Evolutionary conservation across 2,113 vertebrate species (phyloP).

Genomic region (Sialia sialis): DNA sequence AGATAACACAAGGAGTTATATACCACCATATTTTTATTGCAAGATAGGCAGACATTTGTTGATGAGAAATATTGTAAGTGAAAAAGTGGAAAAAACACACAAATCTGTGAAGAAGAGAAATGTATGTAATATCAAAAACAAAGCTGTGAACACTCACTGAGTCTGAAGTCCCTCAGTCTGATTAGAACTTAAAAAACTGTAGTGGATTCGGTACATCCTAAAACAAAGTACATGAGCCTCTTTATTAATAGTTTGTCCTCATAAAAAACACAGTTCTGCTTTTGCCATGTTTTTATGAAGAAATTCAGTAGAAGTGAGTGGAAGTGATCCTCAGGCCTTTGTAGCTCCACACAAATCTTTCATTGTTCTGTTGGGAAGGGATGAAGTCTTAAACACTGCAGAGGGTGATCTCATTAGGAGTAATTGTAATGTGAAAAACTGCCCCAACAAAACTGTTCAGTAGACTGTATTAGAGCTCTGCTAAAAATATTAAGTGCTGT

Average conservation of each 20-base stretch:
- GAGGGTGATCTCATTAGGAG: constrained; percentile 51
- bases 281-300: not conserved
- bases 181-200: not conserved
- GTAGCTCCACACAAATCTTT: constrained; percentile 20
- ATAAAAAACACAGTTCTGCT: not conserved
- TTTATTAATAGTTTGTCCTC: not conserved
- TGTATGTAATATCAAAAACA: not conserved
- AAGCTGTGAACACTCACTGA: not conserved
- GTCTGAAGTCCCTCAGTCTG: not conserved
- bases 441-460: not conserved
- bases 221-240: not conserved
- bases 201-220: not conserved
- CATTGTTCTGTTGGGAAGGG: not conserved
- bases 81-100: not conserved
- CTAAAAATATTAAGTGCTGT: constrained; percentile 45
- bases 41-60: not conserved
- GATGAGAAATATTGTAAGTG: not conserved
- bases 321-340: not conserved
- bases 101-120: not conserved
- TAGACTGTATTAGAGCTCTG: constrained; percentile 23
- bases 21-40: not conserved
- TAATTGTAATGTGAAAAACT: constrained; percentile 48
- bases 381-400: not conserved
- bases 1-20: not conserved
- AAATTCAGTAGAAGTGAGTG: not conserved